A percentile compares a stretch with the other conserved stretches of the same genome.
These are phyloP conservation scores for Polypterus senegalus DNA, from an alignment of 2,113 vertebrate genomes.

Conservation along the genomic window DNA sequence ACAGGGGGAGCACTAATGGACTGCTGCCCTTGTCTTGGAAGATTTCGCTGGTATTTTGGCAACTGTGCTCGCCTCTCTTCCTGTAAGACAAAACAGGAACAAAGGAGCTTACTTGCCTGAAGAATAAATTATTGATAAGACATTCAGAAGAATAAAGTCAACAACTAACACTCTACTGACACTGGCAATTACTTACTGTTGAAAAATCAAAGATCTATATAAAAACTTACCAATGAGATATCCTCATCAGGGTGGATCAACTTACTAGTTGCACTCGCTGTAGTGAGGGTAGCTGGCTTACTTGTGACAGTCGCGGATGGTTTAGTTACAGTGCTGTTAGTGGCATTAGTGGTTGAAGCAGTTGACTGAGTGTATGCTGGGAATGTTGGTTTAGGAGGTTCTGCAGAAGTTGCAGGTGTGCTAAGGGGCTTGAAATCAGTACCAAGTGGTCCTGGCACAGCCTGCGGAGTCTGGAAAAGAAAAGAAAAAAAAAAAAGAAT, in stretches of 20 bases:
- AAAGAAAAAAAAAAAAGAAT: conserved; percentile 11
- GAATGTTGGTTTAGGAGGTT: conserved; percentile 93
- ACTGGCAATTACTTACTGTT: conserved; percentile 55
- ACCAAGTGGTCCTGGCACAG: conserved; percentile 68
- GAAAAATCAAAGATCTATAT: conserved; percentile 30
- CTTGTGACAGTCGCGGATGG: conserved; percentile 84
- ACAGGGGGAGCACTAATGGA: conserved; percentile 67
- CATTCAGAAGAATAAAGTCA: too few species aligned
- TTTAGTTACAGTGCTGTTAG: conserved; percentile 89
- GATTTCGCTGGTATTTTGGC: conserved; percentile 85
- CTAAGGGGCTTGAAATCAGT: conserved; percentile 78
- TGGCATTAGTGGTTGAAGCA: conserved; percentile 78
- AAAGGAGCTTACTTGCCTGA: neutral
- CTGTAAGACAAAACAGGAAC: conserved; percentile 41
- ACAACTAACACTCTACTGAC: neutral
- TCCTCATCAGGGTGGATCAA: conserved; percentile 99
- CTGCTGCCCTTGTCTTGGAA: conserved; percentile 76
- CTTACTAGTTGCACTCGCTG: conserved; percentile 99
- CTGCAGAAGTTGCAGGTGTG: conserved; percentile 61
- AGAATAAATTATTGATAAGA: neutral
- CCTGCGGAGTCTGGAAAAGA: conserved; percentile 72
- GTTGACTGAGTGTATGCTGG: conserved; percentile 91
- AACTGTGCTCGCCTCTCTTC: conserved; percentile 90
- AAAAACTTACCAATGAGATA: conserved; percentile 97
- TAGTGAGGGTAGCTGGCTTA: conserved; percentile 95